Base-by-base conservation (phyloP, 1,140 invertebrate species). In the Whitmania pigra region DNA sequence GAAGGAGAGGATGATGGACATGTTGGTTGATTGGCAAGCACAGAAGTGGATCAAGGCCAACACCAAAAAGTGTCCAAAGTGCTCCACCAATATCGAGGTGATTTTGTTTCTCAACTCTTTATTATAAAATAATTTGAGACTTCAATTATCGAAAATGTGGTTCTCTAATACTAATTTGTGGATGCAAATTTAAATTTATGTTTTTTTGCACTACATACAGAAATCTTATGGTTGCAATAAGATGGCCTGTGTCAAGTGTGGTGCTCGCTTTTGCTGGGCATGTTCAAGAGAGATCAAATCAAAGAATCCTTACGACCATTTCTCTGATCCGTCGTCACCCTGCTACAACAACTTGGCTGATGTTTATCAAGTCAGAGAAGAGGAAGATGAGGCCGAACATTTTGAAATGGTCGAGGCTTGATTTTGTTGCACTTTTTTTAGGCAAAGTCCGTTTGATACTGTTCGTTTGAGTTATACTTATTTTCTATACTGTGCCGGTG, bases 211-310 rank as follows among this genome's bases (percentile, higher is more conserved):
- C 9, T 13, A 49, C 15, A 49, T 11, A 17, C 43, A 88, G 86
- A 89, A 89, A 84, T 85, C 83, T 2, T 86, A 87, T 77, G 88
- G 88, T 0, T 89, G 88, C 74, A 89, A 89, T 78, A 89, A 89
- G 81, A 89, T 89, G 86, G 83, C 83, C 0, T 89, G 88, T 77
- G 84, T 82, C 74, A 86, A 86, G 72, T 89, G 88, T 75, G 82
- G 83, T 43, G 82, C 83, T 3, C 85, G 82, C 74, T 89, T 89
- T 78, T 89, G 88, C 75, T 89, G 88, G 87, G 73, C 87, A 3
- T 88, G 87, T 76, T 78, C 79, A n/a, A 73, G 69, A 4, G 74
- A 77, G 43, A 78, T 89, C 18, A 79, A 84, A 67, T 77, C 76
- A 11, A 72, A 76, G 11, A 80, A 82, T 73, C 88, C 88, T 0